These are phyloP conservation scores for Aleiodes alternator DNA, from an alignment of 2,888 invertebrate species.

Conservation along the genomic window DNA sequence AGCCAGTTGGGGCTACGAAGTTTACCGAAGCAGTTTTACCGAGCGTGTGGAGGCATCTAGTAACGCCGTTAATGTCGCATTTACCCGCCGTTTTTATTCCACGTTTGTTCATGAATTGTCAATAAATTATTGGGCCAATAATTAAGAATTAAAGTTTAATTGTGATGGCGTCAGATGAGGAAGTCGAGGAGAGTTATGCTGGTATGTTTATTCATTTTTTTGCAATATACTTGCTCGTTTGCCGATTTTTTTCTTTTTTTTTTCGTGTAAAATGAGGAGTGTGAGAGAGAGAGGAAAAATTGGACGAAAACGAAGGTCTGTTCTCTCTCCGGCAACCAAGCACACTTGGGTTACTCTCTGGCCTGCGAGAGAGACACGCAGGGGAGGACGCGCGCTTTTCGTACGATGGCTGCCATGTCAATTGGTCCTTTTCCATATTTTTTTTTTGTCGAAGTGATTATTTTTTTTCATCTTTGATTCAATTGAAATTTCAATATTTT, in stretches of 20 bases:
- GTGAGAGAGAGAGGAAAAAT: conserved; percentile 17
- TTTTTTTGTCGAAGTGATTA: conserved; percentile 28
- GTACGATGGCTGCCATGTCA: conserved; percentile 72
- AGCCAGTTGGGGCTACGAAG: conserved; percentile 6
- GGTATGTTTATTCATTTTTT: conserved; percentile 79
- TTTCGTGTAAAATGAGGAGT: conserved; percentile 3
- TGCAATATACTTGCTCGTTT: conserved; percentile 35
- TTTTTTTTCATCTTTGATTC: background rate
- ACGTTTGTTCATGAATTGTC: conserved; percentile 48
- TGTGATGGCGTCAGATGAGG: conserved; percentile 90
- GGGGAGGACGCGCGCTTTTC: conserved; percentile 72
- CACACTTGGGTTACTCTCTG: conserved; percentile 14
- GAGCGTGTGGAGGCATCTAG: conserved; percentile 55
- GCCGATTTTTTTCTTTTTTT: background rate
- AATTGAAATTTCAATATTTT: background rate
- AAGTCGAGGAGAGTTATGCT: conserved; percentile 90
- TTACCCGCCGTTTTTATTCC: conserved; percentile 56
- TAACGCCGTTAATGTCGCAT: conserved; percentile 63
- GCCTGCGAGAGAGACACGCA: conserved; percentile 39
- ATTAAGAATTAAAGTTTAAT: conserved; percentile 37
- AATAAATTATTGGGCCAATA: conserved; percentile 33
- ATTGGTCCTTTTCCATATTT: conserved; percentile 54
- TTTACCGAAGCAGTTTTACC: conserved; percentile 1
- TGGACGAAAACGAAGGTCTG: conserved; percentile 31
- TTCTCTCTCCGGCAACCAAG: conserved; percentile 26